Conservation (phyloP, 2,888 invertebrate species). For the Caenorhabditis sp. region DNA sequence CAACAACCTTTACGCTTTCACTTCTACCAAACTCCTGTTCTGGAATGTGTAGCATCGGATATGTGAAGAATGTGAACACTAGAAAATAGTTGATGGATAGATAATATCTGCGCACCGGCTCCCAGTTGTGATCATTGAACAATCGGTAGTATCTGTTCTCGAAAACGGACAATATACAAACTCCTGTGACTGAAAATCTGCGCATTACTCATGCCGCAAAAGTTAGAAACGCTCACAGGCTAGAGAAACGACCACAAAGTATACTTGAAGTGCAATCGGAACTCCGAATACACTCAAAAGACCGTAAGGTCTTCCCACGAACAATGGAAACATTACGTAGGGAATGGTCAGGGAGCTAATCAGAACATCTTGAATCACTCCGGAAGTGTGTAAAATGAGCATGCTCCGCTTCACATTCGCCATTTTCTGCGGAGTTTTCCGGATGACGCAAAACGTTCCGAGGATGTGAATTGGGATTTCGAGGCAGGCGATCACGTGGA, state of each 20-base stretch:
- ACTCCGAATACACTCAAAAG: too few relatives aligned
- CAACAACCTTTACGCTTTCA: too few relatives aligned
- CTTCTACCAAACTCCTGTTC: not conserved
- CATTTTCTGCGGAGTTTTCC: not conserved
- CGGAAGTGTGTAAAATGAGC: not conserved
- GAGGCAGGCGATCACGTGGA: not conserved
- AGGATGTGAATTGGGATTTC: not conserved
- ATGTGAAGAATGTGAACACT: not conserved
- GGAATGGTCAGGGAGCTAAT: constrained; percentile 14
- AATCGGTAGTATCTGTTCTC: not conserved
- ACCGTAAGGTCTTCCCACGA: too few relatives aligned
- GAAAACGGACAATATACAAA: not conserved
- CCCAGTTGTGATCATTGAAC: not conserved
- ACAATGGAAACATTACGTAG: too few relatives aligned
- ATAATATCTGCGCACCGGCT: not conserved
- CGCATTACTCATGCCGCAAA: too few relatives aligned
- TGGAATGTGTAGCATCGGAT: not conserved
- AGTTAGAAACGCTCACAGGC: too few relatives aligned
- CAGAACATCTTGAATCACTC: constrained; percentile 14
- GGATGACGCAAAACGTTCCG: not conserved
- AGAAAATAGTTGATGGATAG: not conserved
- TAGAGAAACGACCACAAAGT: too few relatives aligned
- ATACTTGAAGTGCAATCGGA: too few relatives aligned
- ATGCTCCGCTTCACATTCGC: not conserved
- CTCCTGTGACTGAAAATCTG: too few relatives aligned